These are phyloP conservation scores for Tragulus kanchil DNA, from an alignment of 2,113 vertebrate species.

Conservation along the genomic window DNA sequence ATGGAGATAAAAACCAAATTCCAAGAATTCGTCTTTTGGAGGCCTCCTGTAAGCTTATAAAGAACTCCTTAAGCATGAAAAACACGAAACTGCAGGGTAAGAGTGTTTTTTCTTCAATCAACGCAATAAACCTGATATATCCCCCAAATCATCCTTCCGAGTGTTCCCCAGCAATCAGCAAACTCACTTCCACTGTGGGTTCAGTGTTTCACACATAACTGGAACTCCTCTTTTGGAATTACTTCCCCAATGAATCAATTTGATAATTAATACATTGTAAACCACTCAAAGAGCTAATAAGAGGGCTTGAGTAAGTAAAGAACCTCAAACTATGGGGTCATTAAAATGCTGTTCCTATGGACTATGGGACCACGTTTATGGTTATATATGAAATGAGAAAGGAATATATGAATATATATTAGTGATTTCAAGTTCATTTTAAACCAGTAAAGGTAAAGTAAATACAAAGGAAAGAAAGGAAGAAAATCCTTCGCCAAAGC, in stretches of 20 bases:
- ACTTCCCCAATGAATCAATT: not conserved
- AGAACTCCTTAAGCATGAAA: conserved; percentile 12
- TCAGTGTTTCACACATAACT: not conserved
- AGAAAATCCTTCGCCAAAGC: not conserved
- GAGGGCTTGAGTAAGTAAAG: not conserved
- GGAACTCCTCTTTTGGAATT: not conserved
- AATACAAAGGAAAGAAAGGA: not conserved
- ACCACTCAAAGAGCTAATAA: not conserved
- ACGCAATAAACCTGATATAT: not conserved
- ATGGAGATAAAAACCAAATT: conserved; percentile 54
- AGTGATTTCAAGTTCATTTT: not conserved
- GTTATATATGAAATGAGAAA: not conserved
- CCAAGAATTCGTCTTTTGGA: conserved; percentile 13
- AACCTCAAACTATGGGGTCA: not conserved
- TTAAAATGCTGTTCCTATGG: not conserved
- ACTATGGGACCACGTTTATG: not conserved
- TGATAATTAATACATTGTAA: not conserved
- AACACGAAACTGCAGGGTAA: not conserved
- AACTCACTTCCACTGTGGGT: not conserved
- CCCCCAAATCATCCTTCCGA: not conserved
- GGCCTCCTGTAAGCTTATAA: not conserved
- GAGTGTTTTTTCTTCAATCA: not conserved
- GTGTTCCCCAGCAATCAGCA: not conserved
- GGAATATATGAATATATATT: not conserved
- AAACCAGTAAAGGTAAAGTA: too few species aligned